Base-by-base conservation (phyloP, 2,888 invertebrate genomes). In the Xanthia icteritia region DNA sequence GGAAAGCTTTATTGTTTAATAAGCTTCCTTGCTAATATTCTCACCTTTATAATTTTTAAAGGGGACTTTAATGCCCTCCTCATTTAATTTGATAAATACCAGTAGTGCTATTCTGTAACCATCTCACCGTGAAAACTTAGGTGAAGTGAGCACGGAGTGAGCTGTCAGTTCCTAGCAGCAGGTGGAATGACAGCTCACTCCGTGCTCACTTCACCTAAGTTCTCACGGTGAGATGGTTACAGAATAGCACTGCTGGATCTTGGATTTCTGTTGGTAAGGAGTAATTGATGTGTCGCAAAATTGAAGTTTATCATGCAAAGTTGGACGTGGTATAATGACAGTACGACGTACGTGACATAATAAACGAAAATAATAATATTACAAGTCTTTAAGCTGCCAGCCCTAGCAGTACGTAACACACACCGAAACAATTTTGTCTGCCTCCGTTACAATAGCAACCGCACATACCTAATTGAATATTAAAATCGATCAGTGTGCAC, bases 1-100 rank as follows among this genome's bases (percentile, higher is more conserved):
- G 20, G 2, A 20, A 42, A 31, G n/a, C 11, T 66, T 66, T 42
- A 65, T 66, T 51, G 76, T 60, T 76, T 51, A 51, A 51, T 51
- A 60, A 66, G n/a, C 48, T 23, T 0, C 17, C 9, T 39, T 51
- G 11, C 11, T 42, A n/a, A 65, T 67, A 61, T 2, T 27, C 27
- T 42, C 23, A 63, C 23, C 27, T 45, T 54, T 27, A 48, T 61
- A 36, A 23, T n/a, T 15, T 6, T 20, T 48, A 56, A 58, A 42
- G 31, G 17, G 27, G 5, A 39, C 3, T 48, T 56, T 27, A 54
- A 45, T 63, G 42, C 20, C 23, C 2, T 76, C 15, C 5, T 42
- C 31, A 61, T 42, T n/a, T 64, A 9, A 64, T n/a, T 39, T 17
- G 9, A 17, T 39, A 36, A 15, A 9, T 64, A 63, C 13, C n/a